Percentiles rank a stretch among this genome's conserved stretches.
phyloP scores from a whole-genome alignment of 92 coral and sea anemone genomes.

The Bergia puertoricense region DNA sequence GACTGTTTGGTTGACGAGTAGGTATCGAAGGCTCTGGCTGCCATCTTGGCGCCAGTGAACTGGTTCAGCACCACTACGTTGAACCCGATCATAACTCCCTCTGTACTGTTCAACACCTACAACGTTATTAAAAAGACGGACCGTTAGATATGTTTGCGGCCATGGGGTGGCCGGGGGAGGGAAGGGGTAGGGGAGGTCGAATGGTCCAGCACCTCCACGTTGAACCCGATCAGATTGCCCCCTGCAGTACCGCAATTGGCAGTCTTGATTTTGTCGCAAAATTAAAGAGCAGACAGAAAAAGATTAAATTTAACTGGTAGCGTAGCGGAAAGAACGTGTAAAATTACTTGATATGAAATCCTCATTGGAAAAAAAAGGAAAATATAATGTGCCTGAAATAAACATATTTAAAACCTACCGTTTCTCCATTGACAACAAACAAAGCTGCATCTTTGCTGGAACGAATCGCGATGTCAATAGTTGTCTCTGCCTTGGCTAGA shows the following conservation, averaged over 20 bases:
- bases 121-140: neutral
- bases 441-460: conserved; percentile 56
- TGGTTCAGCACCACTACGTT: conserved; percentile 56
- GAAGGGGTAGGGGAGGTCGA: neutral
- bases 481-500: conserved; percentile 4
- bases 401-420: conserved; percentile 27
- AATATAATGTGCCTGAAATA: too few relatives aligned
- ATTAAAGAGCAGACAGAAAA: too few relatives aligned
- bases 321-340: too few relatives aligned
- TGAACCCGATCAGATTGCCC: conserved; percentile 27
- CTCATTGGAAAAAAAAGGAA: too few relatives aligned
- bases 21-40: conserved; percentile 52
- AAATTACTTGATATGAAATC: too few relatives aligned
- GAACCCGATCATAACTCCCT: conserved; percentile 26
- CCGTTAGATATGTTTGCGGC: neutral
- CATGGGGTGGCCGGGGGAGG: neutral
- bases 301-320: too few relatives aligned
- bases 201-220: conserved; percentile 47
- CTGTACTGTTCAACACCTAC: conserved; percentile 41
- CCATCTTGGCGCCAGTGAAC: conserved; percentile 62
- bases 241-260: neutral
- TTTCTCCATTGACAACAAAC: conserved; percentile 55
- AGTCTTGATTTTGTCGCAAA: too few relatives aligned
- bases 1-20: conserved; percentile 52
- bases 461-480: conserved; percentile 53